phyloP scores from a whole-genome alignment of 2,888 invertebrate species.

The Gymnoscelis rufifasciata region DNA sequence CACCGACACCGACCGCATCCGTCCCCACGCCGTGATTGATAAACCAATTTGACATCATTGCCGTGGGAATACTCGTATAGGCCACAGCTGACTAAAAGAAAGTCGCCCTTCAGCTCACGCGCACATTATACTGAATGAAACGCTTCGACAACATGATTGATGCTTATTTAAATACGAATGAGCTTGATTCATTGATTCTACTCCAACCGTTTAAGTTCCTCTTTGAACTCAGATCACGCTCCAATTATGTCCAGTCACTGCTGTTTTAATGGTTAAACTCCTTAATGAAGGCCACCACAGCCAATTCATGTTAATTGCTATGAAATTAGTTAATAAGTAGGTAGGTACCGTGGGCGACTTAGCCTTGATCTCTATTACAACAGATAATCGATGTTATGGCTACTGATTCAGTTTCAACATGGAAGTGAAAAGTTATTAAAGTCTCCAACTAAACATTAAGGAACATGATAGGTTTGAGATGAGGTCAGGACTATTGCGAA shows the following conservation, averaged over 20 bases:
- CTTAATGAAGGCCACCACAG: constrained; percentile 39
- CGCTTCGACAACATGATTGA: constrained; percentile 6
- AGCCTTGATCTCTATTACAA: constrained; percentile 50
- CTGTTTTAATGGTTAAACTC: constrained; percentile 29
- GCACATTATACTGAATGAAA: constrained; percentile 3
- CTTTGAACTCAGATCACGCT: constrained; percentile 17
- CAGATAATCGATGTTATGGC: constrained; percentile 32
- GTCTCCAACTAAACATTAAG: constrained; percentile 16
- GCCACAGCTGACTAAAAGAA: constrained; percentile 24
- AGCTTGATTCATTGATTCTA: constrained; percentile 10
- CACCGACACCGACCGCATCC: constrained; percentile 61
- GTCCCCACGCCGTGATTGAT: constrained; percentile 68
- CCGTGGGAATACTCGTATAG: constrained; percentile 68
- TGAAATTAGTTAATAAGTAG: constrained; percentile 53
- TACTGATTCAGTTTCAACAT: constrained; percentile 24
- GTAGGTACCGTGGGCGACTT: constrained; percentile 43
- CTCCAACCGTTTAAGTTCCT: constrained; percentile 15
- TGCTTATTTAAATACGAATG: neutral
- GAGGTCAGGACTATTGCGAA: constrained; percentile 1
- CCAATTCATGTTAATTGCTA: constrained; percentile 52
- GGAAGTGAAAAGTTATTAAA: constrained; percentile 17
- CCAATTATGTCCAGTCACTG: constrained; percentile 22
- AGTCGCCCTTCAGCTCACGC: constrained; percentile 5
- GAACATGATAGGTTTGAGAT: neutral
- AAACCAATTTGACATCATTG: constrained; percentile 70